Conservation (phyloP, 2,113 vertebrate genomes). For the Planiliza haematocheilus region DNA sequence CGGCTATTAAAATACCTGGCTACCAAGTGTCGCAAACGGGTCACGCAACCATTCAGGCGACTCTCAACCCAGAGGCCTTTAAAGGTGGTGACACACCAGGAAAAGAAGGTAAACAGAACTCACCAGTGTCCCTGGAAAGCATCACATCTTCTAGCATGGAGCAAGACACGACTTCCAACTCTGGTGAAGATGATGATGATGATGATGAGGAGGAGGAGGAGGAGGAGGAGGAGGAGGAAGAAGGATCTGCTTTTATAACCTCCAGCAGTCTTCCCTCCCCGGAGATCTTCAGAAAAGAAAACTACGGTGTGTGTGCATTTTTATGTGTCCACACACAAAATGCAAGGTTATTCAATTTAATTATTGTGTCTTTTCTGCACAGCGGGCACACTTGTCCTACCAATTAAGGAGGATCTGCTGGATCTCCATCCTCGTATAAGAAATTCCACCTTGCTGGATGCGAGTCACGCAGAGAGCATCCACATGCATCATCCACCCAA, state of each 20-base stretch:
- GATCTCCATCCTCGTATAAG: conserved; percentile 62
- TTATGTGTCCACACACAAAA: not conserved
- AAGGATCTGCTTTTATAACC: not conserved
- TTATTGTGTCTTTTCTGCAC: not conserved
- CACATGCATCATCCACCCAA: conserved; percentile 81
- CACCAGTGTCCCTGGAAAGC: conserved; percentile 6
- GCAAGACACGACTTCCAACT: conserved; percentile 14
- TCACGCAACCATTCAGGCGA: not conserved
- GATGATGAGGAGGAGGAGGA: too few relatives aligned
- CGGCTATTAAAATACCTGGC: not conserved
- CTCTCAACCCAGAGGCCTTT: not conserved
- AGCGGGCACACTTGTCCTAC: conserved; percentile 29
- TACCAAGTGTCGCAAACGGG: not conserved
- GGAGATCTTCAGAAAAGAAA: conserved; percentile 85
- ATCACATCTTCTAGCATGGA: conserved; percentile 7
- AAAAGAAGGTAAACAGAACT: conserved; percentile 1
- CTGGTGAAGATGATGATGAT: too few relatives aligned
- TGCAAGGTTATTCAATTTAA: not conserved
- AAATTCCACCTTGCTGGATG: conserved; percentile 92
- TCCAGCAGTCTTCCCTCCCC: conserved; percentile 82
- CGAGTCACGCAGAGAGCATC: conserved; percentile 84
- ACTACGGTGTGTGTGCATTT: conserved; percentile 69
- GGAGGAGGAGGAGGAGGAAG: conserved; percentile 8
- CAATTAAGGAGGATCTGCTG: conserved; percentile 21
- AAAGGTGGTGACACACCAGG: not conserved